Percentiles rank a stretch among this genome's conserved stretches.
These are phyloP conservation scores for Pagetopsis macropterus DNA, from an alignment of 2,797 vertebrate species.

Conservation along the genomic window DNA sequence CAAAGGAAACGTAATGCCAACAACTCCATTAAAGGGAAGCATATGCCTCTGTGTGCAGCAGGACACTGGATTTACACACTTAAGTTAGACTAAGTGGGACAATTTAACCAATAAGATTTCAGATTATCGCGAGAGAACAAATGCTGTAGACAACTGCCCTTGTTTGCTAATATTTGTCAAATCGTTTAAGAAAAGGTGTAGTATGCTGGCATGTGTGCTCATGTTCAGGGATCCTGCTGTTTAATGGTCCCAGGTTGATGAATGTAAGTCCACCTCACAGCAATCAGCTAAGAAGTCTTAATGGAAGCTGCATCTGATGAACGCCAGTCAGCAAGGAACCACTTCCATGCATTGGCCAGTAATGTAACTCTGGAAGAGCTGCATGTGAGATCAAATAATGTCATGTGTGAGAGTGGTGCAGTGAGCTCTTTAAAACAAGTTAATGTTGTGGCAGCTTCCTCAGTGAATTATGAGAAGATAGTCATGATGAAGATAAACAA, in stretches of 20 bases:
- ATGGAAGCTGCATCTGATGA: slow-evolving; percentile 35
- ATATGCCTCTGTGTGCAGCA: slow-evolving; percentile 3
- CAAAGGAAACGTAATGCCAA: slow-evolving; percentile 26
- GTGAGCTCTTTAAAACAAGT: background rate
- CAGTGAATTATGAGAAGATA: slow-evolving; percentile 12
- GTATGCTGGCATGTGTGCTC: background rate
- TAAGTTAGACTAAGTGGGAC: background rate
- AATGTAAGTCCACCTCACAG: slow-evolving; percentile 7
- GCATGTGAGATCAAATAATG: background rate
- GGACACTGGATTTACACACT: slow-evolving; percentile 14
- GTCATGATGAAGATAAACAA: slow-evolving; percentile 16
- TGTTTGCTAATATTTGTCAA: background rate
- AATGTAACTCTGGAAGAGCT: background rate
- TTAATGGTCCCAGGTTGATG: slow-evolving; percentile 22
- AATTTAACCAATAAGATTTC: background rate
- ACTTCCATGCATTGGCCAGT: background rate
- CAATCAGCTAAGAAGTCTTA: slow-evolving; percentile 41
- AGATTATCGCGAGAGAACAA: slow-evolving; percentile 1
- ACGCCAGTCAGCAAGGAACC: slow-evolving; percentile 21
- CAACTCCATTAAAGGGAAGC: slow-evolving; percentile 40
- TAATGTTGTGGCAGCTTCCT: slow-evolving; percentile 6
- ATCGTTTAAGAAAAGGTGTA: slow-evolving; percentile 8
- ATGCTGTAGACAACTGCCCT: background rate
- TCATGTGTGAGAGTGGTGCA: background rate
- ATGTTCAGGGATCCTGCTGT: slow-evolving; percentile 23